phyloP scores from a whole-genome alignment of 2,888 invertebrate genomes.

The Drosophila affinis region DNA sequence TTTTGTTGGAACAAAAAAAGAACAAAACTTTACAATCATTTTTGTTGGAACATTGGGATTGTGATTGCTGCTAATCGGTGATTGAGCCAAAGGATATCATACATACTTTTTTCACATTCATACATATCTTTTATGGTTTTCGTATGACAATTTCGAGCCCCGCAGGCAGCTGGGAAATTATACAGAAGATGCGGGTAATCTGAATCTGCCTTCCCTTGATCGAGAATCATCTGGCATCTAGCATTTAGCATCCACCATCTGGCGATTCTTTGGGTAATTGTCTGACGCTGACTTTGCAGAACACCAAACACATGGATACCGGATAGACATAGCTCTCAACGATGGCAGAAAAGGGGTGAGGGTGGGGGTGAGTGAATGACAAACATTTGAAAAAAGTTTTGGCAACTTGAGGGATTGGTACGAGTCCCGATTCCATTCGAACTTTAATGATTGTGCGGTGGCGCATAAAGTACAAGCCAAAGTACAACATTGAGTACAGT shows the following conservation, averaged over 20 bases:
- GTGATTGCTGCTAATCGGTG: constrained; percentile 7
- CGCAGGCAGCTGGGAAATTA: constrained; percentile 83
- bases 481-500: constrained; percentile 67
- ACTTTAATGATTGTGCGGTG: constrained; percentile 77
- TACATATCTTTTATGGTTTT: no score
- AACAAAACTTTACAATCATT: constrained; percentile 5
- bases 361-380: constrained; percentile 48
- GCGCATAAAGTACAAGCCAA: constrained; percentile 70
- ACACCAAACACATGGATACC: constrained; percentile 43
- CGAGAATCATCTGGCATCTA: no score
- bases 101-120: not conserved
- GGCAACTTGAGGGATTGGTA: constrained; percentile 14
- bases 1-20: constrained; percentile 1
- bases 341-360: not conserved
- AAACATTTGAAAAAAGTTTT: constrained; percentile 62
- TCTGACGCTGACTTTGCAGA: constrained; percentile 47
- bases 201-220: not conserved
- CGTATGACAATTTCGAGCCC: no score
- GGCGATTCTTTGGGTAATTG: constrained; percentile 57
- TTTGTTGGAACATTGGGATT: not conserved
- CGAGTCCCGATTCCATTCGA: constrained; percentile 56
- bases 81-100: constrained; percentile 1
- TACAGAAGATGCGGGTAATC: constrained; percentile 85
- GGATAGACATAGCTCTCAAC: not conserved
- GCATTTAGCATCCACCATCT: constrained; percentile 30